A percentile compares a stretch with the other conserved stretches of the same genome.
phyloP scores from a whole-genome alignment of 2,888 invertebrate species.

The Dugesia japonica region DNA sequence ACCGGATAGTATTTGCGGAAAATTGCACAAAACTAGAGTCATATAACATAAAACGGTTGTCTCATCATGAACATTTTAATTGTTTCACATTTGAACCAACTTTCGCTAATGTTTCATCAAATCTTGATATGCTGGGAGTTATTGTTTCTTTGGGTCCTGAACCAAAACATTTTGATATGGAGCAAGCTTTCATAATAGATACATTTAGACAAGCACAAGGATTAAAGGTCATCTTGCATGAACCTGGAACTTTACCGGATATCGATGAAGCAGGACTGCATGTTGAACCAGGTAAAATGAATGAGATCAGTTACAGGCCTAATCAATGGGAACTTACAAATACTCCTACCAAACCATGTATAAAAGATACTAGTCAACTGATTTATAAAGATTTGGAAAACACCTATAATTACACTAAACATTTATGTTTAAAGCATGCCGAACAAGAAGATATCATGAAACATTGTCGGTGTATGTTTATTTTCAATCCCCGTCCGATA shows the following conservation, averaged over 20 bases:
- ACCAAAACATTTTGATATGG: conserved; percentile 17
- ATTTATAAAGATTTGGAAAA: conserved; percentile 23
- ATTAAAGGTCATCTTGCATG: conserved; percentile 31
- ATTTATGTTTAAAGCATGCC: neutral
- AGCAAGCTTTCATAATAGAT: conserved; percentile 33
- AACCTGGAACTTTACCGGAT: conserved; percentile 34
- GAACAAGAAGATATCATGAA: conserved; percentile 30
- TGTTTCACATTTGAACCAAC: conserved; percentile 35
- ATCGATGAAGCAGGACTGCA: conserved; percentile 33
- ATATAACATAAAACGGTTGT: conserved; percentile 30
- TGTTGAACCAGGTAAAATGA: conserved; percentile 35
- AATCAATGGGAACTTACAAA: conserved; percentile 28
- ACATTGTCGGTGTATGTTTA: conserved; percentile 30
- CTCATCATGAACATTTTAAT: conserved; percentile 33
- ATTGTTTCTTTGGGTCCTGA: conserved; percentile 31
- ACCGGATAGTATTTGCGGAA: neutral
- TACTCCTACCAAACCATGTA: conserved; percentile 33
- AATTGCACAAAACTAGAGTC: conserved; percentile 21
- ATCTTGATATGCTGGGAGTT: conserved; percentile 26
- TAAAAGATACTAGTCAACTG: neutral
- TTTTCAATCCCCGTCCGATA: neutral
- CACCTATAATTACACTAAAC: conserved; percentile 22
- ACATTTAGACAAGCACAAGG: conserved; percentile 35
- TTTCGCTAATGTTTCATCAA: neutral
- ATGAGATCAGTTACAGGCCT: conserved; percentile 33